Evolutionary conservation across 2,113 vertebrate species (phyloP), one percentile per base, ranked within the genome.

Genomic region (Stigmatopora nigra): DNA sequence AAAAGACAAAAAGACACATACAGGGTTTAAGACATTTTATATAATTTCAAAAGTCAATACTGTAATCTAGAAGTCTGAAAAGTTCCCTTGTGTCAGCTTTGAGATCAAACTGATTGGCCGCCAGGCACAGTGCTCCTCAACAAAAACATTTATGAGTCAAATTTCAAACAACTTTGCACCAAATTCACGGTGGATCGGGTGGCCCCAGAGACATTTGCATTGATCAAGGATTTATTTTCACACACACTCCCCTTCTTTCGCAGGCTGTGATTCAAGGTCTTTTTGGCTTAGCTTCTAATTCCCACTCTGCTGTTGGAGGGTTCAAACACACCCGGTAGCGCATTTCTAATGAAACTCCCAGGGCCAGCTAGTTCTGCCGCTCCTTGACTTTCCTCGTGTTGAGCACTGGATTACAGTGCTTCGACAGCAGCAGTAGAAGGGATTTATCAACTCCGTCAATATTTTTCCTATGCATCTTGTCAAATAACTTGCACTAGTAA

Each of bases 141-240:
- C 83, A 75, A 84, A 61, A 86, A 89, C 81, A 85, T 80, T 79
- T 86, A 78, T 76, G 71, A 72, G 76, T 83, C 60, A 85, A 80
- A 87, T 82, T 81, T 87, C 80, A 84, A 84, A 84, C 83, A 83
- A 78, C 67, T 62, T 69, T 74, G 73, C 49, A 78, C 70, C 74
- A 77, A 83, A 89, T 86, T 82, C 77, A 73, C 73, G 64, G 76
- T 75, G 80, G 83, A 81, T 82, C 49, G 60, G 57, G 72, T 71
- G 83, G 60, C 82, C 70, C 84, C 45, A 46, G 84, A 83, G 85
- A 84, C 77, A 70, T 79, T 82, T 78, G 79, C 81, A 89, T 89
- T 88, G 85, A 87, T 89, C 79, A 85, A 84, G 86, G 82, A 83
- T 86, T 89, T 89, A 86, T 78, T 88, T 89, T 88, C 84, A 84